These are phyloP conservation scores for Synanthedon formicaeformis DNA, from an alignment of 2,888 invertebrate genomes.

Conservation along the genomic window DNA sequence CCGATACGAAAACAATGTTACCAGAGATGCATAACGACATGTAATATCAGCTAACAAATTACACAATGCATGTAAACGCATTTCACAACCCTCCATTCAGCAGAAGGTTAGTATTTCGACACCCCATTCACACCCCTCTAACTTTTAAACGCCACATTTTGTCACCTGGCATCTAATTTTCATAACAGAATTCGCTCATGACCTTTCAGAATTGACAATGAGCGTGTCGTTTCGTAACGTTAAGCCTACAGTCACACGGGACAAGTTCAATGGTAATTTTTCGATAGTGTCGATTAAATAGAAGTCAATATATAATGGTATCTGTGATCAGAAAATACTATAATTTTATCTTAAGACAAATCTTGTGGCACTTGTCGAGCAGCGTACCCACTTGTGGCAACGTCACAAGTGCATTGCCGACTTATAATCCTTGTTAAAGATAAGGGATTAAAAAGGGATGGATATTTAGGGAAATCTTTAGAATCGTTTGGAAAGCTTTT, in stretches of 20 bases:
- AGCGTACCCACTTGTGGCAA: too few relatives aligned
- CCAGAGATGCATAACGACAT: constrained; percentile 36
- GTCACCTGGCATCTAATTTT: constrained; percentile 44
- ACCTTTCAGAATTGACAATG: constrained; percentile 39
- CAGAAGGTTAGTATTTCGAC: constrained; percentile 45
- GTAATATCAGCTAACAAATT: constrained; percentile 52
- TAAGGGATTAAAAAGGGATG: too few relatives aligned
- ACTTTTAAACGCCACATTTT: too few relatives aligned
- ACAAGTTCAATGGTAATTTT: constrained; percentile 46
- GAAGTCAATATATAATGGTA: too few relatives aligned
- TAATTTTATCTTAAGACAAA: too few relatives aligned
- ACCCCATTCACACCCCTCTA: constrained; percentile 45
- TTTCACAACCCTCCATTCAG: constrained; percentile 44
- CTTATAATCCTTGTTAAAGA: too few relatives aligned
- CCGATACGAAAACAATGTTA: constrained; percentile 39
- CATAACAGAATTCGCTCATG: constrained; percentile 28
- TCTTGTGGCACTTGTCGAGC: too few relatives aligned
- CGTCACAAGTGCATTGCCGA: too few relatives aligned
- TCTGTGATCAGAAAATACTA: too few relatives aligned
- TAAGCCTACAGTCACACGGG: constrained; percentile 20
- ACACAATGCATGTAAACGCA: constrained; percentile 26
- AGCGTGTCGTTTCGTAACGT: constrained; percentile 24
- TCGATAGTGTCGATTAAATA: background rate
- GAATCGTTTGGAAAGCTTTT: too few relatives aligned
- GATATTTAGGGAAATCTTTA: too few relatives aligned